Conservation (phyloP, 2,797 vertebrate genomes). For the Rhadinocentrus ornatus region DNA sequence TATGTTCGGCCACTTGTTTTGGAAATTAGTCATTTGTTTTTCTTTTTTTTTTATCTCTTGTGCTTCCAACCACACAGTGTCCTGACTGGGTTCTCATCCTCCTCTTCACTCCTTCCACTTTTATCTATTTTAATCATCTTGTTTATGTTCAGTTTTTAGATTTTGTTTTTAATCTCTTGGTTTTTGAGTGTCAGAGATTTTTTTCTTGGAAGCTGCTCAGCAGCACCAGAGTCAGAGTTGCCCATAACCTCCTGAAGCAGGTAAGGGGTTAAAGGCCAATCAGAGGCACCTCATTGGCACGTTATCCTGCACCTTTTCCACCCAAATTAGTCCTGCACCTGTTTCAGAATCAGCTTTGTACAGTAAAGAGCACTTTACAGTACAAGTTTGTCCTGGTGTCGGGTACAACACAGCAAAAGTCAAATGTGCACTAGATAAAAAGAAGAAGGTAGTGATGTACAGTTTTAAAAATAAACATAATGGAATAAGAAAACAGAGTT, state of each 20-base stretch:
- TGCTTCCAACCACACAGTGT: slow-evolving; percentile 1
- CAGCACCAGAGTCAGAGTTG: no score
- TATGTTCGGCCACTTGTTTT: slow-evolving; percentile 27
- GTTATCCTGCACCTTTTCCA: background rate
- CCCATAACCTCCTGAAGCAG: background rate
- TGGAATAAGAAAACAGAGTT: background rate
- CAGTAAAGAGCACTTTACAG: no score
- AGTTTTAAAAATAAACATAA: no score
- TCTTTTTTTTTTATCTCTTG: slow-evolving; percentile 27
- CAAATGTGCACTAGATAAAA: no score
- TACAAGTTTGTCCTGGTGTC: no score
- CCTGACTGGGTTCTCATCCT: slow-evolving; percentile 1
- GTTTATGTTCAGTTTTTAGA: background rate
- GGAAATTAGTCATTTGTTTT: slow-evolving; percentile 37
- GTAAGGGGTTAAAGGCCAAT: background rate
- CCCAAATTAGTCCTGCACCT: background rate
- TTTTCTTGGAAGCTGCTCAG: background rate
- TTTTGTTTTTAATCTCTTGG: no score
- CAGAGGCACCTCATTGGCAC: background rate
- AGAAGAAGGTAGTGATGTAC: no score
- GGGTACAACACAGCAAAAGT: no score
- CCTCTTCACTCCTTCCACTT: background rate
- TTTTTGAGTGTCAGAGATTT: background rate
- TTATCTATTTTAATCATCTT: background rate
- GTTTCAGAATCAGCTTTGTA: no score